Evolutionary conservation across 2,113 vertebrate species (phyloP), one percentile per base, ranked within the genome.

Genomic region (Cynoglossus semilaevis): DNA sequence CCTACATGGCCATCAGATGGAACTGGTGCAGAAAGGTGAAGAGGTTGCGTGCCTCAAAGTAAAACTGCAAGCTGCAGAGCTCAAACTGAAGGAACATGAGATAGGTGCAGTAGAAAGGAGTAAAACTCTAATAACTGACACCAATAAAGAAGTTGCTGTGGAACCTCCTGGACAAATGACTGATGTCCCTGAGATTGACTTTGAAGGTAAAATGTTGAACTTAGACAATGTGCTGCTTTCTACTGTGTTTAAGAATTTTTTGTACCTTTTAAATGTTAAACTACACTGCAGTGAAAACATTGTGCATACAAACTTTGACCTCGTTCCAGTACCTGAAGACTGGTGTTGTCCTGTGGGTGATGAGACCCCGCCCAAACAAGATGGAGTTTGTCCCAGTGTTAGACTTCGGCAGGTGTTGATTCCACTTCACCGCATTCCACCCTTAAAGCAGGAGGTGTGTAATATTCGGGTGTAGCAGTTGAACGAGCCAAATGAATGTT

Each of bases 291-390:
- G n/a, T n/a, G n/a, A n/a, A n/a, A n/a, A n/a, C n/a, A n/a, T n/a
- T n/a, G n/a, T 29, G 22, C 6, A 4, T 29, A 29, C 22, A 2
- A 29, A 29, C 22, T 2, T 29, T 29, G 22, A 29, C 22, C 22
- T 29, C 6, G 22, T n/a, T n/a, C 35, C 67, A 88, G 86, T 76
- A 19, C 81, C 86, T 16, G 77, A 74, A 18, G 82, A 88, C 50
- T 86, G 84, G 82, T 86, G 86, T 72, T 77, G 79, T 42, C 84
- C 86, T 2, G 45, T 88, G 36, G 66, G 60, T 49, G 57, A 7
- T 1, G 79, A 88, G 35, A 48, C 16, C 0, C 0, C 18, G 36
- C 14, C 15, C 11, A 82, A 61, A 11, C 54, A 48, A 37, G 70
- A 83, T 0, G 35, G 50, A 1, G 7, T 8, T 9, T 81, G 66